Percentiles rank a stretch among this genome's conserved stretches.
These are phyloP conservation scores for Cantharis rustica DNA, from an alignment of 2,888 invertebrate species.

Conservation along the genomic window DNA sequence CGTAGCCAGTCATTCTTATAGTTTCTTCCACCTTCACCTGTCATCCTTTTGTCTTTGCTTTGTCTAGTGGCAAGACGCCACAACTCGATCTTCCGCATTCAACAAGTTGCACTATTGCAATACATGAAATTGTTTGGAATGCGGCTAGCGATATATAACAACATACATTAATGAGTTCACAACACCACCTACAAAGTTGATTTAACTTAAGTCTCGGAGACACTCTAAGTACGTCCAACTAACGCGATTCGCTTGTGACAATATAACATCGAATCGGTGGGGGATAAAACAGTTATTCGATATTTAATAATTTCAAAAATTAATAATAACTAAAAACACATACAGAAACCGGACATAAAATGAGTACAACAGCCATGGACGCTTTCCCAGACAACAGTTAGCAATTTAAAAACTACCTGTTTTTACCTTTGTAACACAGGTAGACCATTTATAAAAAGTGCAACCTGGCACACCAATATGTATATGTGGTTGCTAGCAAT, in stretches of 20 bases:
- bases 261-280: slow-evolving; percentile 8
- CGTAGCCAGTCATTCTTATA: slow-evolving; percentile 42
- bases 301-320: not conserved
- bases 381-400: not conserved
- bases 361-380: not conserved
- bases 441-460: slow-evolving; percentile 3
- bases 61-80: slow-evolving; percentile 35
- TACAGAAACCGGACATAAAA: slow-evolving; percentile 6
- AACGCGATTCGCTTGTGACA: slow-evolving; percentile 29
- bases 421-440: slow-evolving; percentile 7
- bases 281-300: slow-evolving; percentile 5
- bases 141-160: slow-evolving; percentile 33
- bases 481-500: slow-evolving; percentile 14
- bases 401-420: slow-evolving; percentile 19
- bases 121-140: slow-evolving; percentile 13
- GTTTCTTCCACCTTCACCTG: slow-evolving; percentile 31
- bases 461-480: slow-evolving; percentile 14
- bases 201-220: slow-evolving; percentile 33
- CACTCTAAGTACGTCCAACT: slow-evolving; percentile 12
- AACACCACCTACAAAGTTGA: slow-evolving; percentile 14
- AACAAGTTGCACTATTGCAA: slow-evolving; percentile 25
- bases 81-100: slow-evolving; percentile 28
- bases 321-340: not conserved
- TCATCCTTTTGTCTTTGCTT: slow-evolving; percentile 26
- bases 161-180: slow-evolving; percentile 34